Conservation (phyloP, 2,888 invertebrate genomes). For the Drosophila percnosoma region DNA sequence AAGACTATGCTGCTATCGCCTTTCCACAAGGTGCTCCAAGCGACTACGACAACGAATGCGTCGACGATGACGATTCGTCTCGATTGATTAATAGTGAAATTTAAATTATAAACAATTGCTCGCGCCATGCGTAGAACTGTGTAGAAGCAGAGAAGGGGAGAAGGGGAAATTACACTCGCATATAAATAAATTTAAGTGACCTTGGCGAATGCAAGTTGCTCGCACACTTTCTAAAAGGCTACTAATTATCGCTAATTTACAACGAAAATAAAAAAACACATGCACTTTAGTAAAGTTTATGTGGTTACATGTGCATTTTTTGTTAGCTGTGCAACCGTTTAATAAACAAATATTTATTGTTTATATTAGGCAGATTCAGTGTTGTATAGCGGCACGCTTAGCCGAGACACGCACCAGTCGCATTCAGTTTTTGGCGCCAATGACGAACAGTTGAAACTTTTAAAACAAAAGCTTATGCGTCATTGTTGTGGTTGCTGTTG, state of each 20-base stretch:
- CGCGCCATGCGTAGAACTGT: constrained; percentile 49
- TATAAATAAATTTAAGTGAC: constrained; percentile 27
- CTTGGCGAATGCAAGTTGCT: constrained; percentile 20
- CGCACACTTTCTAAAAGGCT: not conserved
- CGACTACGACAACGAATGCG: constrained; percentile 18
- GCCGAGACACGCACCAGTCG: constrained; percentile 50
- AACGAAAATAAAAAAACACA: constrained; percentile 1
- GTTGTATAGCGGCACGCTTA: constrained; percentile 43
- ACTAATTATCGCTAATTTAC: constrained; percentile 18
- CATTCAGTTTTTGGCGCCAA: constrained; percentile 29
- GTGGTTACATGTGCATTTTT: constrained; percentile 11
- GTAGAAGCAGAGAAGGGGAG: constrained; percentile 23
- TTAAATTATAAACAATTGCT: constrained; percentile 51
- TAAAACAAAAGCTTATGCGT: constrained; percentile 25
- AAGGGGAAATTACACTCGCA: not conserved
- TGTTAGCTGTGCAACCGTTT: constrained; percentile 1
- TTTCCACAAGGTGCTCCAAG: constrained; percentile 68
- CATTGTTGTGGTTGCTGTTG: constrained; percentile 30
- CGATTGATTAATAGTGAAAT: constrained; percentile 53
- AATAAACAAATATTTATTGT: constrained; percentile 29
- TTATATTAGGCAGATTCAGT: constrained; percentile 39
- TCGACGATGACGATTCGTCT: constrained; percentile 19
- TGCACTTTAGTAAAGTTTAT: constrained; percentile 3
- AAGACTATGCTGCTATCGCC: constrained; percentile 52
- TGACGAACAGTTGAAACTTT: constrained; percentile 20